Evolutionary conservation across 2,797 vertebrate species (phyloP), one percentile per base, ranked within the genome.

Genomic region (Simalia tracyae): DNA sequence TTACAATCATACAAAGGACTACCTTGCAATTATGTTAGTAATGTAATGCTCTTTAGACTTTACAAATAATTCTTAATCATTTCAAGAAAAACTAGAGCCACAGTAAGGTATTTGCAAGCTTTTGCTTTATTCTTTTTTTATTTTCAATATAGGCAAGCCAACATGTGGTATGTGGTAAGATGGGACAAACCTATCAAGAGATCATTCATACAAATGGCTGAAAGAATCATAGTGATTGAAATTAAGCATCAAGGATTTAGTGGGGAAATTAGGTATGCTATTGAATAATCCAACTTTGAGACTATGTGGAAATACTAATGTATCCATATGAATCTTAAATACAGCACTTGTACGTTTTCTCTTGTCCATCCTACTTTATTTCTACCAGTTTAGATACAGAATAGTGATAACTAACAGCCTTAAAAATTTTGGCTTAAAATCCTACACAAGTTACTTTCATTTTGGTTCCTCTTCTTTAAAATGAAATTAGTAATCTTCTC

Each of bases 1-100:
- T 98, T 98, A 98, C 98, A 98, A 98, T 98, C 98, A 98, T 98
- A 98, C 61, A 98, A 98, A 98, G 97, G 97, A 97, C 98, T 98
- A 98, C 98, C 98, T 98, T 98, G 97, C 97, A 98, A 98, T 98
- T 98, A 98, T 97, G 97, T 98, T 97, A 97, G 98, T 96, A 98
- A 98, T 94, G 96, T 96, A 97, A 98, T 97, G 98, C 98, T 98
- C 98, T 97, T 98, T 96, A 97, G 97, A 97, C 97, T 98, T 97
- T 96, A 97, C 97, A 98, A 98, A 98, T 97, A 98, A 98, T 98
- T 97, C 98, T 97, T 98, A 92, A 94, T 91, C 94, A 95, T 92
- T 96, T 95, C 91, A 89, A 94, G 88, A 59, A 86, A 95, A 95
- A 92, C 92, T 26, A 91, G 84, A 94, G 92, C 93, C 91, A 93